Evolutionary conservation across 1,140 invertebrate genomes (phyloP).

Genomic region (Brachionus koreanus): DNA sequence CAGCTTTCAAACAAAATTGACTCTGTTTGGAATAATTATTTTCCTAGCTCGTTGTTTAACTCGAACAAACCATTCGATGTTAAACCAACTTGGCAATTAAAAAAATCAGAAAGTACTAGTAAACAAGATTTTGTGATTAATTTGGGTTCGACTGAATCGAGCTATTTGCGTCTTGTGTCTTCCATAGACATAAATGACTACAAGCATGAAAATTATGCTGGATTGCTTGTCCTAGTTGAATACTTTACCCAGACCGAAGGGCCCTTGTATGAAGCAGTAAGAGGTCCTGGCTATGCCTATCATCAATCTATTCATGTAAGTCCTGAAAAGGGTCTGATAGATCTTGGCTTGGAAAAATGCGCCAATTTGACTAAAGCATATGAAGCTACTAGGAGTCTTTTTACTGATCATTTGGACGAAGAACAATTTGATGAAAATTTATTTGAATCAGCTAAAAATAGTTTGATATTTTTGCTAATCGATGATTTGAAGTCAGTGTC

Average conservation of each 20-base stretch:
- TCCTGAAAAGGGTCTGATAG: constrained; percentile 68
- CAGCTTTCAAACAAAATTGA: constrained; percentile 54
- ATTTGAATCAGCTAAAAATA: constrained; percentile 76
- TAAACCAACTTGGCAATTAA: not conserved
- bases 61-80: constrained; percentile 18
- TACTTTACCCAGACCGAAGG: constrained; percentile 83
- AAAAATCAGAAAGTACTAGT: not conserved
- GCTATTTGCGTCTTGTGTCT: constrained; percentile 68
- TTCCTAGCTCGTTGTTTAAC: not conserved
- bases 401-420: constrained; percentile 66
- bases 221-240: constrained; percentile 73
- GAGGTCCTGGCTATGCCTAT: constrained; percentile 80
- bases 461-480: constrained; percentile 77
- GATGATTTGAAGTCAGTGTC: constrained; percentile 72
- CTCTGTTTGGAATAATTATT: constrained; percentile 36
- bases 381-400: constrained; percentile 69
- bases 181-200: constrained; percentile 65
- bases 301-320: constrained; percentile 65
- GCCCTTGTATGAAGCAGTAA: constrained; percentile 77
- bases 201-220: constrained; percentile 67
- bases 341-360: constrained; percentile 69
- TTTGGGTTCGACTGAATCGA: constrained; percentile 76
- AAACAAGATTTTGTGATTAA: constrained; percentile 66
- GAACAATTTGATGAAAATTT: constrained; percentile 68
- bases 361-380: constrained; percentile 73